Base-by-base conservation (phyloP, 2,888 invertebrate species). In the Drosophila quinaria region DNA sequence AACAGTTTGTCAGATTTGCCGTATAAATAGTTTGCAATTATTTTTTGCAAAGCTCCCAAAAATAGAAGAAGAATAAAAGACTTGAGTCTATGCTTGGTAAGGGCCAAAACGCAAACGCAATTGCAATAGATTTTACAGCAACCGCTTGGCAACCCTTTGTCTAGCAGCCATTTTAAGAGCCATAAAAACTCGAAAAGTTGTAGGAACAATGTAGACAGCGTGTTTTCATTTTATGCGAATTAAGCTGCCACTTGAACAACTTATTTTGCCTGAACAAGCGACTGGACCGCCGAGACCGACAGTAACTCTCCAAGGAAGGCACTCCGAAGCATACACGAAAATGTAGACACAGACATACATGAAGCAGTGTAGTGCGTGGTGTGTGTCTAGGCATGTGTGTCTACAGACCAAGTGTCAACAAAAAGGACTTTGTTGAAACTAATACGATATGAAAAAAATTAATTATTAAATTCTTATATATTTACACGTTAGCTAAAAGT, bases 151-250 rank as follows among this genome's bases (percentile, higher is more conserved):
- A 87, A 88, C 79, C 84, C 74, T 90, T 90, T 87, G 90, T 87
- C 87, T 87, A 87, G 89, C 87, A 81, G 80, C 87, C 87, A 87
- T 87, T 87, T 87, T 81, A 90, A 90, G 89, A 81, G 87, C 89
- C 84, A 91, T 90, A 90, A 89, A 86, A 90, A 90, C 83, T 85
- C 83, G 81, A 85, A 91, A 91, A 90, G 90, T 91, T 91, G 91
- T 91, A 91, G 90, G 89, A 91, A 91, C 89, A 90, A 90, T 91
- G 91, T 91, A 91, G 91, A 91, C 91, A 91, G 90, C 91, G 91
- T 91, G 91, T 91, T 91, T 91, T 91, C 91, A 91, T 91, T 91
- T 91, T 91, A 91, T 91, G 91, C 91, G 91, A 91, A 89, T 91
- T 91, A 91, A 91, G 91, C 91, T 90, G 90, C 87, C 91, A 90